phyloP scores from a whole-genome alignment of 2,888 invertebrate species.

The Drosophila monieri region DNA sequence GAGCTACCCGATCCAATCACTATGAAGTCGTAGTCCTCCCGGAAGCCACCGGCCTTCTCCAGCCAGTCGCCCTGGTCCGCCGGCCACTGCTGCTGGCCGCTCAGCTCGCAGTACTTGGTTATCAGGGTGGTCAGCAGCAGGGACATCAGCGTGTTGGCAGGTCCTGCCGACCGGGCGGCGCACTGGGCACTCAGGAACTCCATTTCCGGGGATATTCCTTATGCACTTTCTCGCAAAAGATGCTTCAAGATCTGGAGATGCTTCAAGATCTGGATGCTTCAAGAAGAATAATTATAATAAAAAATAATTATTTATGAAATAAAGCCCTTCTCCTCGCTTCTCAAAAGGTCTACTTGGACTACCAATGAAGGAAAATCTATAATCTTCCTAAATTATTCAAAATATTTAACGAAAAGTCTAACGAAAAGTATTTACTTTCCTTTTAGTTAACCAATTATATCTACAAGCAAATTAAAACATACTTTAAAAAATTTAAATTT shows the following conservation, averaged over 20 bases:
- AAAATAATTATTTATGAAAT: neutral
- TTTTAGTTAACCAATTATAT: too few species aligned
- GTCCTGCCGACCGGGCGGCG: conserved; percentile 82
- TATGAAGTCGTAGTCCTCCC: conserved; percentile 85
- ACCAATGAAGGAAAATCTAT: too few species aligned
- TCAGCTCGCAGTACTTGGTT: conserved; percentile 86
- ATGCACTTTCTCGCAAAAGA: neutral
- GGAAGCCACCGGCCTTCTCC: conserved; percentile 50
- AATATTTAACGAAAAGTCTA: too few species aligned
- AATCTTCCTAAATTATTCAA: too few species aligned
- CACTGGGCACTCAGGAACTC: conserved; percentile 81
- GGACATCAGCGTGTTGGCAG: conserved; percentile 85
- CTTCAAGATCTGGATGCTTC: neutral
- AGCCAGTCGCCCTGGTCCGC: conserved; percentile 83
- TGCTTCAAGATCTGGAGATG: neutral
- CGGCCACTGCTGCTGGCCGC: conserved; percentile 86
- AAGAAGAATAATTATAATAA: too few species aligned
- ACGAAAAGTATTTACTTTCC: too few species aligned
- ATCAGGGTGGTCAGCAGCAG: conserved; percentile 86
- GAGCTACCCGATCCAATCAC: conserved; percentile 87
- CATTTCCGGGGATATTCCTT: conserved; percentile 56
- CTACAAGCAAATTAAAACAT: too few species aligned
- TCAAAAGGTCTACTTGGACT: neutral
- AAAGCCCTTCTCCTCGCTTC: neutral
- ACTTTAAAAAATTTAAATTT: too few species aligned